Evolutionary conservation across 2,888 invertebrate genomes (phyloP).

Genomic region (Caenorhabditis becei): DNA sequence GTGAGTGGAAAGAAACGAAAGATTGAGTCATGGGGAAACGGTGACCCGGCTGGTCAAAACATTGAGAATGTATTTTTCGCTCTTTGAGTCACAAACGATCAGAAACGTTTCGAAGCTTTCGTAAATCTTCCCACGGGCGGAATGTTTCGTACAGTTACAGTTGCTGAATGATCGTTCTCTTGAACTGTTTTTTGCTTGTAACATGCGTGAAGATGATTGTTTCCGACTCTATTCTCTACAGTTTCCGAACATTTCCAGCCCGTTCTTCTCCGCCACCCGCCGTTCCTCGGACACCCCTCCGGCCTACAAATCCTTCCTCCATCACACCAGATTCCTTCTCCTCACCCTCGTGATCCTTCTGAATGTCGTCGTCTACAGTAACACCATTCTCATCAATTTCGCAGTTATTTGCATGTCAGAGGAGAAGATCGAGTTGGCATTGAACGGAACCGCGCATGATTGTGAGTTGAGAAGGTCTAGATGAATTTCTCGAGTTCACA

Average conservation of each 20-base stretch:
- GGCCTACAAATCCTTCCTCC: conserved; percentile 60
- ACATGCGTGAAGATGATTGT: no score
- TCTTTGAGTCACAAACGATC: no score
- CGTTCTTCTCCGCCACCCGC: conserved; percentile 60
- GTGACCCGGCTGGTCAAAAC: no score
- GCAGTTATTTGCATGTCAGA: conserved; percentile 50
- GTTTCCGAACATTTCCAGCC: conserved; percentile 51
- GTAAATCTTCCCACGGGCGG: no score
- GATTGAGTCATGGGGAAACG: no score
- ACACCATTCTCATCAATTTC: conserved; percentile 49
- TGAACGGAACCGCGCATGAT: conserved; percentile 32
- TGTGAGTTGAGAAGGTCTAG: conserved; percentile 14
- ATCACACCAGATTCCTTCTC: conserved; percentile 52
- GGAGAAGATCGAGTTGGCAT: conserved; percentile 15
- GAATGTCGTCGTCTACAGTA: conserved; percentile 42
- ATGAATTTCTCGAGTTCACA: background rate
- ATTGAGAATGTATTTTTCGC: no score
- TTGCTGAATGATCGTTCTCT: no score
- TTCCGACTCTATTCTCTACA: no score
- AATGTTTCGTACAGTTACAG: no score
- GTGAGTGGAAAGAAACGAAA: conserved; percentile 42
- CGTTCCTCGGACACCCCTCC: conserved; percentile 34
- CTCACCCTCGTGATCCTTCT: conserved; percentile 40
- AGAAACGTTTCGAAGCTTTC: no score
- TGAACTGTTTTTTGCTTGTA: no score